A percentile compares a stretch with the other conserved stretches of the same genome.
phyloP scores from a whole-genome alignment of 2,113 vertebrate genomes.

The Sceloporus undulatus region DNA sequence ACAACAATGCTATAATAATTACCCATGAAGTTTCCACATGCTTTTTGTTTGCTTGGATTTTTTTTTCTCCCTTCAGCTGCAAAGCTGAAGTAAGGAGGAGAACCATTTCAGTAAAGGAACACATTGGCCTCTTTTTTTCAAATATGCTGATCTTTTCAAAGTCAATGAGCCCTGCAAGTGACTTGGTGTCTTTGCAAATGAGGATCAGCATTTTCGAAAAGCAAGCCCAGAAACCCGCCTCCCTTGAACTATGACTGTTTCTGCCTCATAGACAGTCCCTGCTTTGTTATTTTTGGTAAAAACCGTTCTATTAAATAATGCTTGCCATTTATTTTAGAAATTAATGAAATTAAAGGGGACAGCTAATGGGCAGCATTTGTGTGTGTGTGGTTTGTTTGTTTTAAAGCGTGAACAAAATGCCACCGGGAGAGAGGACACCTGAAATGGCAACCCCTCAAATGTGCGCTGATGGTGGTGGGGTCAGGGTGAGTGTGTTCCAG shows the following conservation, averaged over 20 bases:
- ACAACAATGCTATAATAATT: background rate
- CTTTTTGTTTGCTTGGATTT: fast-evolving
- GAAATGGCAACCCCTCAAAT: background rate
- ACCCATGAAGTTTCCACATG: fast-evolving
- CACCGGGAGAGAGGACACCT: background rate
- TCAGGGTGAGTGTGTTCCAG: fast-evolving
- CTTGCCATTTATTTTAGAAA: fast-evolving
- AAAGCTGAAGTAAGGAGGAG: background rate
- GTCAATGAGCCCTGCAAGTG: background rate
- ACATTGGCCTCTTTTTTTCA: background rate
- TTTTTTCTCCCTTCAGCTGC: fast-evolving
- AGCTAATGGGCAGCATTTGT: fast-evolving
- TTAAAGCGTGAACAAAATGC: background rate
- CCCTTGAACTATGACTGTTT: too few relatives aligned
- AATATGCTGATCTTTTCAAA: background rate
- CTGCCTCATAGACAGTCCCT: background rate
- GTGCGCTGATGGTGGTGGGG: background rate
- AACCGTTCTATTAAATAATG: background rate
- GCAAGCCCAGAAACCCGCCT: background rate
- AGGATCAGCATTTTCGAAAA: background rate
- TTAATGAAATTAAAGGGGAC: background rate
- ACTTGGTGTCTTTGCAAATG: background rate
- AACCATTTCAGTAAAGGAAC: background rate
- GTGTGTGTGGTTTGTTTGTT: background rate
- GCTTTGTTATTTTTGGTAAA: background rate